A percentile compares a stretch with the other conserved stretches of the same genome.
Conservation (phyloP, 1,140 invertebrate species). For the Temnothorax longispinosus region DNA sequence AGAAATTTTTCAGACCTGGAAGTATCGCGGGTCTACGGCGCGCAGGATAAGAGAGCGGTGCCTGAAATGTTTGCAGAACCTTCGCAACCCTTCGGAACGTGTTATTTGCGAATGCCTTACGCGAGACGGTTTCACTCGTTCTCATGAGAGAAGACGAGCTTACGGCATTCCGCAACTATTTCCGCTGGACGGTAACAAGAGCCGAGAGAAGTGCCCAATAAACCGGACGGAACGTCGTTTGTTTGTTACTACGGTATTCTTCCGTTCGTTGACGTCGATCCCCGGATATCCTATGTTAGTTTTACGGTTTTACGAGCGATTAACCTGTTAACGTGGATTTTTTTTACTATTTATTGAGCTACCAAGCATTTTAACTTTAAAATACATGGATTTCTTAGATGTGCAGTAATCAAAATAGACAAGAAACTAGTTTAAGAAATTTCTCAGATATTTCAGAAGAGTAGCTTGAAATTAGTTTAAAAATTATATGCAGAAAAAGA, state of each 20-base stretch:
- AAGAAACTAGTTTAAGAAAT: neutral
- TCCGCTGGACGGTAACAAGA: slow-evolving; percentile 62
- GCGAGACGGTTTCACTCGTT: slow-evolving; percentile 64
- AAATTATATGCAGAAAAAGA: neutral
- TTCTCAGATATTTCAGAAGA: neutral
- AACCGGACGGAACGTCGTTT: slow-evolving; percentile 49
- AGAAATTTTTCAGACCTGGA: slow-evolving; percentile 56
- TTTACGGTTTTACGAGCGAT: slow-evolving; percentile 24
- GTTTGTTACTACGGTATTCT: slow-evolving; percentile 19
- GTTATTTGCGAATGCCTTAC: slow-evolving; percentile 75
- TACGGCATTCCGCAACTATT: slow-evolving; percentile 64
- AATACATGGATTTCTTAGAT: neutral
- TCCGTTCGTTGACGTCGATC: slow-evolving; percentile 17
- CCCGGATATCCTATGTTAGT: slow-evolving; percentile 15
- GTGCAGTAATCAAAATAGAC: neutral
- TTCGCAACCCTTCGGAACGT: slow-evolving; percentile 67
- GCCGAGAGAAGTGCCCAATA: slow-evolving; percentile 57
- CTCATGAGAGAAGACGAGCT: slow-evolving; percentile 71
- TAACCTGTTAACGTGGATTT: slow-evolving; percentile 10
- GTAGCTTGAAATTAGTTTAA: neutral
- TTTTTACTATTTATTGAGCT: neutral
- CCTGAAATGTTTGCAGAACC: slow-evolving; percentile 73
- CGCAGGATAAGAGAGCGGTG: slow-evolving; percentile 66
- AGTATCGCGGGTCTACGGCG: slow-evolving; percentile 51
- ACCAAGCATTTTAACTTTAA: neutral